These are phyloP conservation scores for Pelodiscus sinensis DNA, from an alignment of 2,113 vertebrate species.

Conservation along the genomic window DNA sequence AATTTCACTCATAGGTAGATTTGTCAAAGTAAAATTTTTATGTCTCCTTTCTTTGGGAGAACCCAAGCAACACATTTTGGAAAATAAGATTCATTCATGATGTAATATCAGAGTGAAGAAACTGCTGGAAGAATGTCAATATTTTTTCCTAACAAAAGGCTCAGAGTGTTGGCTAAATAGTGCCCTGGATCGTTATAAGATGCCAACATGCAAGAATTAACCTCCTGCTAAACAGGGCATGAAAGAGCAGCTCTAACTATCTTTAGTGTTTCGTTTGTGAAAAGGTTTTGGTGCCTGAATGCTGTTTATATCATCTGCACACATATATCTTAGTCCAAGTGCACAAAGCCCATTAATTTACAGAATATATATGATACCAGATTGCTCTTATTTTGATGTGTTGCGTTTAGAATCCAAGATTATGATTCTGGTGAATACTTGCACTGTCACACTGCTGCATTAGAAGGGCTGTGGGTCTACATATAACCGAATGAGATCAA, in stretches of 20 bases:
- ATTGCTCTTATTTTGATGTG: neutral
- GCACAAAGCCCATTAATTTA: neutral
- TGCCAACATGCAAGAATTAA: neutral
- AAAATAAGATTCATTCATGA: neutral
- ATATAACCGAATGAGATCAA: neutral
- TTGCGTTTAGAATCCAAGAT: neutral
- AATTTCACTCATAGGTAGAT: neutral
- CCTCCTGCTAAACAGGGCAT: neutral
- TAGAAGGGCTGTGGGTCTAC: neutral
- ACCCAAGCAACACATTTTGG: neutral
- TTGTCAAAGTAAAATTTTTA: conserved; percentile 10
- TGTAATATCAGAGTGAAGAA: neutral
- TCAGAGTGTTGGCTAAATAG: neutral
- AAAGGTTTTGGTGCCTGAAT: fast-evolving
- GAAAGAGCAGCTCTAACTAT: neutral
- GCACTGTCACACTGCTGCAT: neutral
- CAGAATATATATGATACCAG: neutral
- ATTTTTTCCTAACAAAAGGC: neutral
- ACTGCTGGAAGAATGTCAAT: neutral
- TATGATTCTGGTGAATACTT: neutral
- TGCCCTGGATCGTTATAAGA: neutral
- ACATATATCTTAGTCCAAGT: neutral
- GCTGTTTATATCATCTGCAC: neutral
- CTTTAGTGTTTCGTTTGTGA: neutral
- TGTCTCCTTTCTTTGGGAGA: neutral